Evolutionary conservation across 1,140 invertebrate genomes (phyloP).

Genomic region (Acyrthosiphon pisum): DNA sequence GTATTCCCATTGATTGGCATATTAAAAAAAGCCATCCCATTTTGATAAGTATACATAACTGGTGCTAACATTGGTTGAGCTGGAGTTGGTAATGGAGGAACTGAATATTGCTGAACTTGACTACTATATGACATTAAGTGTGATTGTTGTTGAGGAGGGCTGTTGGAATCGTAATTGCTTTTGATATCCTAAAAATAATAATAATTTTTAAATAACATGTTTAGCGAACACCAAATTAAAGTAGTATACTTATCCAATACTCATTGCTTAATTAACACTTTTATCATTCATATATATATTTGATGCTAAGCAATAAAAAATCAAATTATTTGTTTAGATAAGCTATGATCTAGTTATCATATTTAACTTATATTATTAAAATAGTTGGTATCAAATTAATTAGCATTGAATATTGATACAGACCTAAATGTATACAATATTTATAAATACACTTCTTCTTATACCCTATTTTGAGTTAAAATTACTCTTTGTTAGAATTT

Average conservation of each 20-base stretch:
- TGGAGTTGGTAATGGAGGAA: slow-evolving; percentile 48
- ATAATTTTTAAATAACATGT: neutral
- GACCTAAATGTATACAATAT: neutral
- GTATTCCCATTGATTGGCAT: slow-evolving; percentile 52
- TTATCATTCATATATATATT: too few relatives aligned
- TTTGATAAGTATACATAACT: slow-evolving; percentile 60
- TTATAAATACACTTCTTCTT: neutral
- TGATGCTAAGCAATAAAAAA: neutral
- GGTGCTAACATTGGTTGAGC: slow-evolving; percentile 54
- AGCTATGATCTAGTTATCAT: neutral
- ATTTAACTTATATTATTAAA: neutral
- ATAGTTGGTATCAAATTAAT: neutral
- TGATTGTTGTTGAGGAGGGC: slow-evolving; percentile 42
- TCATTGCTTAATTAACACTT: neutral
- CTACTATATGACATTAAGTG: slow-evolving; percentile 57
- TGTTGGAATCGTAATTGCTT: slow-evolving; percentile 37
- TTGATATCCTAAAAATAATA: slow-evolving; percentile 37
- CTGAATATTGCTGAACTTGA: slow-evolving; percentile 53
- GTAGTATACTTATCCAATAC: neutral
- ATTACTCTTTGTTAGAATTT: too few relatives aligned
- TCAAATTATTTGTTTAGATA: neutral
- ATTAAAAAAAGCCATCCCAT: slow-evolving; percentile 61
- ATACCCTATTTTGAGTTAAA: too few relatives aligned
- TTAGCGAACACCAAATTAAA: slow-evolving; percentile 39
- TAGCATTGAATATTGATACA: neutral